phyloP scores from a whole-genome alignment of 2,113 vertebrate species.

The Chitala chitala region DNA sequence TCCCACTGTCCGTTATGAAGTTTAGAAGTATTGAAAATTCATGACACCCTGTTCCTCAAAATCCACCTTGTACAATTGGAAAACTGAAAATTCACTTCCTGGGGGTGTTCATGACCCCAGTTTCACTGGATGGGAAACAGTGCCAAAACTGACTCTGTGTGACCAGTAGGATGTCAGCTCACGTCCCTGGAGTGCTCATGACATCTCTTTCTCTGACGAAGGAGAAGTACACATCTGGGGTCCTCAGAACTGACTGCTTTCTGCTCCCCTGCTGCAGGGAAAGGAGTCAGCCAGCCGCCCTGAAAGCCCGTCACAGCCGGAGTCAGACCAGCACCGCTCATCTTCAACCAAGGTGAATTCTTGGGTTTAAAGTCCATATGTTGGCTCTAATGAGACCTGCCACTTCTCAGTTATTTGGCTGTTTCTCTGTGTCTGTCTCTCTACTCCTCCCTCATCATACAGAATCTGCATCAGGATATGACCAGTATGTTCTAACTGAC shows the following conservation, averaged over 20 bases:
- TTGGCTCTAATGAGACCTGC: too few relatives aligned
- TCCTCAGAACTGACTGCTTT: background rate
- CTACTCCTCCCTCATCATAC: background rate
- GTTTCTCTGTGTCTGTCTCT: background rate
- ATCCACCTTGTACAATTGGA: too few relatives aligned
- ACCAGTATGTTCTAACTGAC: too few relatives aligned
- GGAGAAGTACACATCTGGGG: background rate
- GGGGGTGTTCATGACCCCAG: too few relatives aligned
- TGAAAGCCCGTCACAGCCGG: background rate
- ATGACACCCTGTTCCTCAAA: too few relatives aligned
- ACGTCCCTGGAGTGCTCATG: background rate
- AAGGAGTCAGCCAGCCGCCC: background rate
- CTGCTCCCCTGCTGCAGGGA: conserved; percentile 1
- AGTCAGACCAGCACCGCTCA: background rate
- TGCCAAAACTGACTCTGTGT: too few relatives aligned
- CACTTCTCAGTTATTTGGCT: background rate
- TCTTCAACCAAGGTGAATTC: background rate
- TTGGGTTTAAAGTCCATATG: too few relatives aligned
- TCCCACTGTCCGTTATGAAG: too few relatives aligned
- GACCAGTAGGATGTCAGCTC: too few relatives aligned
- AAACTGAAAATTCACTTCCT: too few relatives aligned
- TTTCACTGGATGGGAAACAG: too few relatives aligned
- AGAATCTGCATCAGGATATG: conserved; percentile 60
- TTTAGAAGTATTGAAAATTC: too few relatives aligned
- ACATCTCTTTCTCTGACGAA: background rate